phyloP scores from a whole-genome alignment of 2,113 vertebrate genomes.

The Gymnobelideus leadbeateri region DNA sequence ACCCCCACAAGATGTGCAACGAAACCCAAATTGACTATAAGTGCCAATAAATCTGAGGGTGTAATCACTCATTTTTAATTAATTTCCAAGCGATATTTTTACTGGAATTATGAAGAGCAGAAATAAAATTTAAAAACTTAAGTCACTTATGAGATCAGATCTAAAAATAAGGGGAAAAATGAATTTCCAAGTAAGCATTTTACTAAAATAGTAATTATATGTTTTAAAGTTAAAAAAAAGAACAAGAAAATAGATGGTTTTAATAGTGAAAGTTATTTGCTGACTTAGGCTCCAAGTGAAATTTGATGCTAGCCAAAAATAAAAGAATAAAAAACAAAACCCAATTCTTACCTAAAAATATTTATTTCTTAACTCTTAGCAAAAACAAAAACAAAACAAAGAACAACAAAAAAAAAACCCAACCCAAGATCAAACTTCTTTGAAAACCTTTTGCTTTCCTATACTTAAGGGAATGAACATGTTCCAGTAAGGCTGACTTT shows the following conservation, averaged over 20 bases:
- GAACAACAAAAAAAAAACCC: not conserved
- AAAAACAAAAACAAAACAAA: not conserved
- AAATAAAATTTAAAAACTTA: conserved; percentile 47
- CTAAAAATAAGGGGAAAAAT: conserved; percentile 42
- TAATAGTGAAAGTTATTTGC: conserved; percentile 87
- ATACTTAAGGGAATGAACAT: not conserved
- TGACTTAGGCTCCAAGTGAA: conserved; percentile 86
- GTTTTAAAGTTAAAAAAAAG: conserved; percentile 73
- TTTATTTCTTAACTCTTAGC: conserved; percentile 44
- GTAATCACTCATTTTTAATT: not conserved
- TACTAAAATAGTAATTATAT: conserved; percentile 77
- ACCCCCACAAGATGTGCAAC: not conserved
- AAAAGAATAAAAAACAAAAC: conserved; percentile 7
- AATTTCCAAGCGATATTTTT: not conserved
- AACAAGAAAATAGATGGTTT: conserved; percentile 77
- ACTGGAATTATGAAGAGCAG: not conserved
- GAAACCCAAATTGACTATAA: not conserved
- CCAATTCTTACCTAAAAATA: conserved; percentile 45
- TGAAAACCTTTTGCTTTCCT: not conserved
- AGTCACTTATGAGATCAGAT: conserved; percentile 10
- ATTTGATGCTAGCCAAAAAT: conserved; percentile 85
- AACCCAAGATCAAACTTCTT: not conserved
- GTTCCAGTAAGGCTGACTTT: not conserved
- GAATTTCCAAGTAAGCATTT: conserved; percentile 76
- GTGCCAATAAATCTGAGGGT: not conserved